Conservation (phyloP, 2,797 vertebrate genomes). For the Oceanodroma leucorhoa region DNA sequence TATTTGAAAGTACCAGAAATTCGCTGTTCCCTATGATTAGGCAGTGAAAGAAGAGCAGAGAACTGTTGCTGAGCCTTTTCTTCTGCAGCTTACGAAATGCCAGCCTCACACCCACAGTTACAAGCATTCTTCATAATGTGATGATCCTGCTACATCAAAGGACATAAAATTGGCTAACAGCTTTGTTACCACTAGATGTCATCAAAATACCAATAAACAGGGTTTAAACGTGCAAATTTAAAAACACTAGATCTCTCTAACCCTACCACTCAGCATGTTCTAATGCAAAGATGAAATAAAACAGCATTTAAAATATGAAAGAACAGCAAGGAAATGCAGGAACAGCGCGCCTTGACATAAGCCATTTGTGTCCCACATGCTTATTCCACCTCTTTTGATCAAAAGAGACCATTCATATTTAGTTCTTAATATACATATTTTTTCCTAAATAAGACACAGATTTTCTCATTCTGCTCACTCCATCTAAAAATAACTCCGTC, state of each 20-base stretch:
- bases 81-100: not conserved
- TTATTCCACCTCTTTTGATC: slow-evolving; percentile 15
- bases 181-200: slow-evolving; percentile 76
- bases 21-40: not conserved
- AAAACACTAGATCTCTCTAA: slow-evolving; percentile 40
- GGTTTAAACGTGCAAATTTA: not conserved
- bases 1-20: not conserved
- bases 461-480: not conserved
- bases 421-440: not conserved
- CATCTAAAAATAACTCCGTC: slow-evolving; percentile 16
- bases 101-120: not conserved
- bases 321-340: slow-evolving; percentile 56
- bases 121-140: not conserved
- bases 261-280: slow-evolving; percentile 58
- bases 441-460: slow-evolving; percentile 6
- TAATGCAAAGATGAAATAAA: slow-evolving; percentile 62
- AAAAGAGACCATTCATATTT: not conserved
- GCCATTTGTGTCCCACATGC: not conserved
- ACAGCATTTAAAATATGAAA: slow-evolving; percentile 59
- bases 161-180: not conserved
- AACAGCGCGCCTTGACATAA: slow-evolving; percentile 2
- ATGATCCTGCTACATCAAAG: not conserved
- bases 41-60: not conserved
- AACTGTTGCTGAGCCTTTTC: not conserved
- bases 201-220: slow-evolving; percentile 70